A percentile compares a stretch with the other conserved stretches of the same genome.
Evolutionary conservation across 2,113 vertebrate species (phyloP).

Genomic region (Rhizomys pruinosus): DNA sequence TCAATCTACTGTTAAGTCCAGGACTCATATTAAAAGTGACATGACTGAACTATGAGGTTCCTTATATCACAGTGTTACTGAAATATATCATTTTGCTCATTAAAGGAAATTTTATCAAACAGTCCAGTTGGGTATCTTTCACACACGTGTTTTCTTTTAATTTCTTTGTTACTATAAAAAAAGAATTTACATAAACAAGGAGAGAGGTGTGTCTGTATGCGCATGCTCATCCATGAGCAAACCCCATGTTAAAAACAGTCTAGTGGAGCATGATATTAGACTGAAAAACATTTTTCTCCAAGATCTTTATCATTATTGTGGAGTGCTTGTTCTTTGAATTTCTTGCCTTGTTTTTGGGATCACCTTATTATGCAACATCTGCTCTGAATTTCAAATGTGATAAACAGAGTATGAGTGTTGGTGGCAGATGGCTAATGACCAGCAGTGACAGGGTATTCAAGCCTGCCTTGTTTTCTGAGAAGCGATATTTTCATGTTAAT

Average conservation of each 20-base stretch:
- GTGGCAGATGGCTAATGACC: constrained; percentile 86
- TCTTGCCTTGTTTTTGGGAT: constrained; percentile 83
- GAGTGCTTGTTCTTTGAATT: constrained; percentile 83
- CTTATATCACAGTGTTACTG: not conserved
- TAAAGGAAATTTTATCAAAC: constrained; percentile 46
- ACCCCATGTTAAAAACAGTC: constrained; percentile 50
- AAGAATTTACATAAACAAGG: not conserved
- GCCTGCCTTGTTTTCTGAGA: constrained; percentile 84
- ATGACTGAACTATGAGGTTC: not conserved
- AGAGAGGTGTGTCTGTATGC: not conserved
- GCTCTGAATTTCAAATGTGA: constrained; percentile 85
- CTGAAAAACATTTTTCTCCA: constrained; percentile 47
- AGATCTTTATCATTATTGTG: constrained; percentile 62
- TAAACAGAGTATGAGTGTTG: constrained; percentile 80
- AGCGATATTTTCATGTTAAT: constrained; percentile 85
- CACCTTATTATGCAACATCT: constrained; percentile 86
- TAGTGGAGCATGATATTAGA: constrained; percentile 63
- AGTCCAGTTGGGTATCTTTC: constrained; percentile 24
- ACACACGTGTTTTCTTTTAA: not conserved
- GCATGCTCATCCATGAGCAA: not conserved
- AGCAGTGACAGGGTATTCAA: constrained; percentile 81
- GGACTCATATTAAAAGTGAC: not conserved
- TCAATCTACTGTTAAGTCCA: not conserved
- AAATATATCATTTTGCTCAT: not conserved
- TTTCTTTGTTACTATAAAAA: constrained; percentile 27